phyloP scores from a whole-genome alignment of 1,140 invertebrate species.

The Sminthurides bifidus region DNA sequence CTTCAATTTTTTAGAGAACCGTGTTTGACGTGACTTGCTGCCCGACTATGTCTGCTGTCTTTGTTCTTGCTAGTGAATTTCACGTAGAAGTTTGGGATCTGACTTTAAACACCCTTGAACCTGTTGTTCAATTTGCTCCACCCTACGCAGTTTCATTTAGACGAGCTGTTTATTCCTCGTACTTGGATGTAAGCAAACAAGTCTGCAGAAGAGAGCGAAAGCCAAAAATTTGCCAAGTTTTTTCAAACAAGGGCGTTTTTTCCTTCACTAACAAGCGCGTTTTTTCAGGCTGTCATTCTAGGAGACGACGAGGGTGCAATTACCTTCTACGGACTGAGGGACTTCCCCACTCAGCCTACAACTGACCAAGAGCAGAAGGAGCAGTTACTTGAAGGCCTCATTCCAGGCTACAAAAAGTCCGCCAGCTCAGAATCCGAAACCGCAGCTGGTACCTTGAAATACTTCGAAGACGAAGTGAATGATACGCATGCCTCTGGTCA shows the following conservation, averaged over 20 bases:
- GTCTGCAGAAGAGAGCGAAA: too few relatives aligned
- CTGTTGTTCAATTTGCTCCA: slow-evolving; percentile 19
- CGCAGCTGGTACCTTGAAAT: too few relatives aligned
- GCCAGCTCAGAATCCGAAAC: too few relatives aligned
- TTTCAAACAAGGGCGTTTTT: neutral
- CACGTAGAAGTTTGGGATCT: slow-evolving; percentile 31
- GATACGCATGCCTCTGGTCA: too few relatives aligned
- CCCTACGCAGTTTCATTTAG: slow-evolving; percentile 11
- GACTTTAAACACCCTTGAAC: slow-evolving; percentile 29
- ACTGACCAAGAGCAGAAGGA: slow-evolving; percentile 12
- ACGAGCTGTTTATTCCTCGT: slow-evolving; percentile 9
- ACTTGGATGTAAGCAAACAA: slow-evolving; percentile 14
- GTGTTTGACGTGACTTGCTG: slow-evolving; percentile 45
- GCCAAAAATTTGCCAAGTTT: too few relatives aligned
- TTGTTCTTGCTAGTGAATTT: slow-evolving; percentile 41
- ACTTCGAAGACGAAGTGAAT: too few relatives aligned
- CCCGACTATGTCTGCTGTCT: slow-evolving; percentile 44
- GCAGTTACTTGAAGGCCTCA: slow-evolving; percentile 15
- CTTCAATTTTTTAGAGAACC: slow-evolving; percentile 39
- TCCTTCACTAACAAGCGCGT: neutral
- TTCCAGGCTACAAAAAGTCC: slow-evolving; percentile 23
- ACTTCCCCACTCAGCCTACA: slow-evolving; percentile 20
- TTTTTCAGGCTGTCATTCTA: slow-evolving; percentile 19
- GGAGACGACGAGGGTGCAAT: slow-evolving; percentile 24
- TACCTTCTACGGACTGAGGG: slow-evolving; percentile 17